Base-by-base conservation (phyloP, 1,140 invertebrate genomes). In the Lepidurus packardi region DNA sequence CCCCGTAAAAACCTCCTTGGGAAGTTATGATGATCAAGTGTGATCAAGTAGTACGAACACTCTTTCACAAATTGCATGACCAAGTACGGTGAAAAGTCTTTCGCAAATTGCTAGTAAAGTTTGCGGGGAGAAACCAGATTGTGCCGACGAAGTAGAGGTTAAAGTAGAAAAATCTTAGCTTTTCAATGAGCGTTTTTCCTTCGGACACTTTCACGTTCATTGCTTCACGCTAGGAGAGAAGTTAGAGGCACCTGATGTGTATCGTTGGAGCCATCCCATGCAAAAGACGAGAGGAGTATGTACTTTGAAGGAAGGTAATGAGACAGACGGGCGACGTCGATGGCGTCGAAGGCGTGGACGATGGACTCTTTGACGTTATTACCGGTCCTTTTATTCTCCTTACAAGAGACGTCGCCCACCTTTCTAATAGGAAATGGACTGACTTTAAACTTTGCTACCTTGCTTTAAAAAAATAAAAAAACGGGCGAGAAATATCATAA, bases 301-400 rank as follows among this genome's bases (percentile, higher is more conserved):
- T 65, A 21, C 53, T 65, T 65, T 65, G 53, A 65, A 65, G 13
- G 8, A 65, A 65, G 53, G 53, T 65, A 65, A 65, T 16, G 53
- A 65, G 53, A 65, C 53, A 16, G 53, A 65, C 53, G 6, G 1
- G n/a, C 53, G 53, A 65, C 53, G 53, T 47, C 45, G 45, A 47
- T 47, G 45, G 45, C 45, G 45, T 65, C 53, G 21, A 65, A 65
- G 53, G 53, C 53, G 53, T 65, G 53, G 53, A 65, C 53, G 53
- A 65, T 65, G 53, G 53, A n/a, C 53, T 65, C 53, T 65, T 65
- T 65, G 53, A 65, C 53, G 13, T 65, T 65, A 65, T 65, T 65
- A 65, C 53, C 53, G 13, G 53, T 65, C 53, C 53, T 65, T 65
- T 13, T 65, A 21, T 65, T 47, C n/a, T 7, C 9, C 53, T 65